Evolutionary conservation across 2,113 vertebrate genomes (phyloP), one percentile per base, ranked within the genome.

Genomic region (Strix uralensis): DNA sequence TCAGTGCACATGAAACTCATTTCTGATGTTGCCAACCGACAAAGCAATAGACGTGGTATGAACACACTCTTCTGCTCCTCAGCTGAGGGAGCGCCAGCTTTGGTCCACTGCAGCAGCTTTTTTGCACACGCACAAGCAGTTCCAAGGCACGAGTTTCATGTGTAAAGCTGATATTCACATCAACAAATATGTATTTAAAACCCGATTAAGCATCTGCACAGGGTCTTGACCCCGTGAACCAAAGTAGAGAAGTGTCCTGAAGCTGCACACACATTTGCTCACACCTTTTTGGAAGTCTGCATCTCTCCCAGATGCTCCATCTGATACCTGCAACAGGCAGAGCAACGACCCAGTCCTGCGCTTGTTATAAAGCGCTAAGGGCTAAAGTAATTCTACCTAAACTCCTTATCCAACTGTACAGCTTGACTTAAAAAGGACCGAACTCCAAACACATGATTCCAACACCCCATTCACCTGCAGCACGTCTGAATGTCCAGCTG

Each of bases 141-240:
- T 36, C 30, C 22, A n/a, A 19, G 0, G 18, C 40, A 8, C 18
- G 29, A 22, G 47, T 30, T 36, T 21, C 15, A 8, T 1, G 3
- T 10, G 10, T 26, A 44, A 55, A 72, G 46, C 34, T 29, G 34
- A 54, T 46, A 36, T 20, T 58, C 26, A 7, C 27, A 3, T 3
- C 18, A 36, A 66, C 36, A 74, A 63, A 52, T 15, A 27, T 0
- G 2, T 7, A 69, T 27, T 61, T 55, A 58, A 47, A 74, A 34
- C 19, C 38, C 25, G n/a, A 51, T 3, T 15, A 36, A 49, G 54
- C 7, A 1, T 9, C 26, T 61, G 18, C 66, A 18, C n/a, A 15
- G 44, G 17, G 22, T 13, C 47, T 38, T 29, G 32, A 46, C 18
- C 30, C 30, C 3, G 0, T 8, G 34, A 34, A 32, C 9, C 21